Evolutionary conservation across 1,140 invertebrate species (phyloP), one percentile per base, ranked within the genome.

Genomic region (Camponotus floridanus): DNA sequence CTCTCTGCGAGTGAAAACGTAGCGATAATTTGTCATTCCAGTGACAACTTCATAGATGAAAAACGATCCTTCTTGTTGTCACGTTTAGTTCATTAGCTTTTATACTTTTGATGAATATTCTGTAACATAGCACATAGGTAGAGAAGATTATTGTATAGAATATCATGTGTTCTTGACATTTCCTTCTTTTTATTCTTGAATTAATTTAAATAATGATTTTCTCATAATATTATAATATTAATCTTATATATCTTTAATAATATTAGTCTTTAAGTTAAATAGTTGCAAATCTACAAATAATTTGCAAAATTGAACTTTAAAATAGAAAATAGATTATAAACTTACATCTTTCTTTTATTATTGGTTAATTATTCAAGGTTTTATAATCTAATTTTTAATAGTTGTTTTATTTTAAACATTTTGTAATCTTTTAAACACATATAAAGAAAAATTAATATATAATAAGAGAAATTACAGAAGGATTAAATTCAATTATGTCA

Each of bases 1-100:
- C 57, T 15, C 51, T 57, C 39, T 31, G 51, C n/a, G n/a, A 59
- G n/a, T 33, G 11, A 74, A 31, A 15, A 57, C 31, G 71, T 59
- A 33, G 6, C 51, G 51, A 74, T n/a, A n/a, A 74, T 59, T 59
- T 74, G 71, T 74, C 71, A 59, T 11, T 74, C 9, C 3, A 31
- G n/a, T 33, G 45, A 59, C 71, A 42, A 39, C 1, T 31, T 42
- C 13, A 36, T 59, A 11, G 26, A 61, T 59, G 55, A 76, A 61
- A 76, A 76, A 76, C 18, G 73, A 42, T 42, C 55, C 33, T 59
- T 42, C 55, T 39, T 61, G 36, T 36, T 73, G 45, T 61, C 36
- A 48, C 8, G 33, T 42, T 61, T 36, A 13, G 36, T 76, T 59
- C 15, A 21, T 57, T 57, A 33, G 18, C 31, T 59, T 59, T 74